Percentiles rank a stretch among this genome's conserved stretches.
Evolutionary conservation across 2,888 invertebrate genomes (phyloP).

Genomic region (Leptinotarsa haldemani): DNA sequence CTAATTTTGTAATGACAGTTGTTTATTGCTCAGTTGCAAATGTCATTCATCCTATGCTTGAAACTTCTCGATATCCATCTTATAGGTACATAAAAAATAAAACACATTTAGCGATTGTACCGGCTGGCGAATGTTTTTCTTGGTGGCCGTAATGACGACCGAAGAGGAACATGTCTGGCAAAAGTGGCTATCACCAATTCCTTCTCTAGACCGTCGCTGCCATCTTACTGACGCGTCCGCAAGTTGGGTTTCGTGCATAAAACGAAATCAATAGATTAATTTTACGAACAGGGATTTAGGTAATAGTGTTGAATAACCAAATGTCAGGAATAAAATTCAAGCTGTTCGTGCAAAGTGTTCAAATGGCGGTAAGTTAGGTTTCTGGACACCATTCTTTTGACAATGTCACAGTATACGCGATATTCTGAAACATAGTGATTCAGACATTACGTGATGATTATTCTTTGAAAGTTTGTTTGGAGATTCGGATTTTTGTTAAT

Average conservation of each 20-base stretch:
- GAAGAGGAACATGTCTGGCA: slow-evolving; percentile 40
- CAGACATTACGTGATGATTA: neutral
- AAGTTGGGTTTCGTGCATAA: slow-evolving; percentile 1
- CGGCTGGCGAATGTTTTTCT: slow-evolving; percentile 25
- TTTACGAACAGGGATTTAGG: slow-evolving; percentile 22
- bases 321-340: slow-evolving; percentile 33
- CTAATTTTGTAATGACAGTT: neutral
- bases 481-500: no score
- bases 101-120: slow-evolving; percentile 16
- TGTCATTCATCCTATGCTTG: slow-evolving; percentile 12
- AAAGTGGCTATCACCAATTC: slow-evolving; percentile 30
- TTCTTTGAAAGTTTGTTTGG: no score
- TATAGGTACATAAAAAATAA: slow-evolving; percentile 10
- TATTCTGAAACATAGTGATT: neutral
- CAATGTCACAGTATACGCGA: neutral
- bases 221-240: slow-evolving; percentile 23
- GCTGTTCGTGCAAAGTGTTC: slow-evolving; percentile 26
- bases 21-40: neutral
- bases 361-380: slow-evolving; percentile 20
- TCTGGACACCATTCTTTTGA: slow-evolving; percentile 20
- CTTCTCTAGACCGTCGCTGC: slow-evolving; percentile 10
- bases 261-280: neutral
- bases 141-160: slow-evolving; percentile 25
- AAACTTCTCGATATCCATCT: slow-evolving; percentile 18
- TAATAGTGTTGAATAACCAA: slow-evolving; percentile 13